phyloP scores from a whole-genome alignment of 2,888 invertebrate species.

The Caenorhabditis japonica region DNA sequence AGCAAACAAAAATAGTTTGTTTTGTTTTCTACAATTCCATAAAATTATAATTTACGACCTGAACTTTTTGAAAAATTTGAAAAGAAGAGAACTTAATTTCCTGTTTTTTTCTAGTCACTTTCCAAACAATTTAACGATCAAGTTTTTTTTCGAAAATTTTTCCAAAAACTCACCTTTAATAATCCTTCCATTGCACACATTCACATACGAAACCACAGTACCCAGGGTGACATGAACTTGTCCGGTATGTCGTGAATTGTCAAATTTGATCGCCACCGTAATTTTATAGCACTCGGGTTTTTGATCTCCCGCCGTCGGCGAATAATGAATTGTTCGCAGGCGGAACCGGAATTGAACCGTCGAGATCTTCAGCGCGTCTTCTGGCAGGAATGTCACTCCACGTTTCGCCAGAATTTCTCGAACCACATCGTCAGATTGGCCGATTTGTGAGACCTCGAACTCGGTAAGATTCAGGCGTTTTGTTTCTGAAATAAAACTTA shows the following conservation, averaged over 20 bases:
- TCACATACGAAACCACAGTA: slow-evolving; percentile 75
- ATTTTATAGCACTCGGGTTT: slow-evolving; percentile 76
- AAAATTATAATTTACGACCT: too few species aligned
- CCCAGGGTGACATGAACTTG: slow-evolving; percentile 72
- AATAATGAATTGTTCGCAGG: slow-evolving; percentile 68
- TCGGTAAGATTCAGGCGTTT: slow-evolving; percentile 69
- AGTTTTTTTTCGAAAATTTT: too few species aligned
- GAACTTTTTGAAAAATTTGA: too few species aligned
- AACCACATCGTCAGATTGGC: slow-evolving; percentile 56
- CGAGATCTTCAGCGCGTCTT: slow-evolving; percentile 74
- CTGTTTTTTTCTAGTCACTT: too few species aligned
- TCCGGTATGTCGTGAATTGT: slow-evolving; percentile 76
- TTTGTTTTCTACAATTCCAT: too few species aligned
- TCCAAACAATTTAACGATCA: too few species aligned
- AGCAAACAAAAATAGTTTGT: too few species aligned
- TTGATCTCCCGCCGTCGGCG: slow-evolving; percentile 70
- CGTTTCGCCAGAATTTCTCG: slow-evolving; percentile 58
- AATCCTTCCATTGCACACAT: slow-evolving; percentile 74
- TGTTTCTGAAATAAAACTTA: slow-evolving; percentile 62
- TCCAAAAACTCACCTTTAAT: slow-evolving; percentile 70
- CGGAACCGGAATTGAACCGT: slow-evolving; percentile 72
- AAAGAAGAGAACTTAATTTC: too few species aligned
- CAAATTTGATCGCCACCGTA: slow-evolving; percentile 69
- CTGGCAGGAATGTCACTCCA: slow-evolving; percentile 72
- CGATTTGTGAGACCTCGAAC: slow-evolving; percentile 67